Evolutionary conservation across 2,797 vertebrate species (phyloP).

Genomic region (Falco cherrug): DNA sequence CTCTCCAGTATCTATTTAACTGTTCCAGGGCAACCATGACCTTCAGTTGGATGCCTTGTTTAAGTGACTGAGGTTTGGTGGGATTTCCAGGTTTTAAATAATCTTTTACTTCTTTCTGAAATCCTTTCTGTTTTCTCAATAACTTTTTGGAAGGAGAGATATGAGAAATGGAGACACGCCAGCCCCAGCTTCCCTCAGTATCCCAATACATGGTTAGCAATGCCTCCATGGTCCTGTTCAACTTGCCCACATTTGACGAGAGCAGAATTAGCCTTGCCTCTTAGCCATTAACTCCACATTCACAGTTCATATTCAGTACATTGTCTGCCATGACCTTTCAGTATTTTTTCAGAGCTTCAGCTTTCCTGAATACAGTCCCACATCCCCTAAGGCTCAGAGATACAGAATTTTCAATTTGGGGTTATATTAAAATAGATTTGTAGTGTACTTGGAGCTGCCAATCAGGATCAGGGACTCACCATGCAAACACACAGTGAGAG

Average conservation of each 20-base stretch:
- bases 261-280: background rate
- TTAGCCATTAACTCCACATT: background rate
- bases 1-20: background rate
- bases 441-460: slow-evolving; percentile 41
- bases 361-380: background rate
- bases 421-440: slow-evolving; percentile 64
- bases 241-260: background rate
- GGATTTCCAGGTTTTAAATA: background rate
- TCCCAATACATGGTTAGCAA: background rate
- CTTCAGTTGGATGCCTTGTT: background rate
- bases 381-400: slow-evolving; percentile 37
- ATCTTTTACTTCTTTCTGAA: background rate
- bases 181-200: background rate
- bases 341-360: slow-evolving; percentile 33
- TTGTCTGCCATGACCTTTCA: slow-evolving; percentile 48
- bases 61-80: background rate
- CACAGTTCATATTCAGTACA: slow-evolving; percentile 19
- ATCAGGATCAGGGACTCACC: slow-evolving; percentile 57
- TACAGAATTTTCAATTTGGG: slow-evolving; percentile 60
- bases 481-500: slow-evolving; percentile 31
- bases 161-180: background rate
- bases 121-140: background rate
- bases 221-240: background rate
- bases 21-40: background rate
- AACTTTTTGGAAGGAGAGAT: background rate